A percentile compares a stretch with the other conserved stretches of the same genome.
Evolutionary conservation across 2,888 invertebrate genomes (phyloP).

Genomic region (Drosophila anceps): DNA sequence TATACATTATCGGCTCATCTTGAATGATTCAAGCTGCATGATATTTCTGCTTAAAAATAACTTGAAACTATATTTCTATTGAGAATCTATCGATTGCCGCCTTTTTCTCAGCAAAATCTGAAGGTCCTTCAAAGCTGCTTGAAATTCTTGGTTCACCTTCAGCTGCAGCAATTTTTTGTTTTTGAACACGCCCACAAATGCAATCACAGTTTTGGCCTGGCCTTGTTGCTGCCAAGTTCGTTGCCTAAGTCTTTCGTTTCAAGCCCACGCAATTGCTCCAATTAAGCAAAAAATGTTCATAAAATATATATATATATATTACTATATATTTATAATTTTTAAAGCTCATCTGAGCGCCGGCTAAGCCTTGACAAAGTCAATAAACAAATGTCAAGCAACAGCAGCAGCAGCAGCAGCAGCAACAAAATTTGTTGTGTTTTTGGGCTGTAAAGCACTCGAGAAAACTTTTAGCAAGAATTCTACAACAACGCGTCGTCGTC

Average conservation of each 20-base stretch:
- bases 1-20: background rate
- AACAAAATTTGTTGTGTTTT: slow-evolving; percentile 9
- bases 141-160: slow-evolving; percentile 27
- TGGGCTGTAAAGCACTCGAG: slow-evolving; percentile 63
- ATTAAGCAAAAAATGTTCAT: slow-evolving; percentile 16
- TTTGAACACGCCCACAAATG: slow-evolving; percentile 29
- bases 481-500: slow-evolving; percentile 45
- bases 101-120: background rate
- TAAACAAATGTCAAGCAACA: slow-evolving; percentile 57
- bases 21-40: background rate
- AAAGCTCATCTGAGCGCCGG: slow-evolving; percentile 31
- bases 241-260: slow-evolving; percentile 71
- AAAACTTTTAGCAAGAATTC: slow-evolving; percentile 66
- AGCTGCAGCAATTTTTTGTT: slow-evolving; percentile 10
- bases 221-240: slow-evolving; percentile 67
- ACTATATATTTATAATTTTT: slow-evolving; percentile 5
- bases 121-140: background rate
- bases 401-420: background rate
- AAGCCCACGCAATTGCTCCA: slow-evolving; percentile 52
- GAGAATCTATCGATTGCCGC: background rate
- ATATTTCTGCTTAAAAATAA: background rate
- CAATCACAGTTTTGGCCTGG: slow-evolving; percentile 20
- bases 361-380: slow-evolving; percentile 54
- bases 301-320: background rate
- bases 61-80: background rate